Conservation (phyloP, 2,888 invertebrate species). For the Rhodophaea formosa region DNA sequence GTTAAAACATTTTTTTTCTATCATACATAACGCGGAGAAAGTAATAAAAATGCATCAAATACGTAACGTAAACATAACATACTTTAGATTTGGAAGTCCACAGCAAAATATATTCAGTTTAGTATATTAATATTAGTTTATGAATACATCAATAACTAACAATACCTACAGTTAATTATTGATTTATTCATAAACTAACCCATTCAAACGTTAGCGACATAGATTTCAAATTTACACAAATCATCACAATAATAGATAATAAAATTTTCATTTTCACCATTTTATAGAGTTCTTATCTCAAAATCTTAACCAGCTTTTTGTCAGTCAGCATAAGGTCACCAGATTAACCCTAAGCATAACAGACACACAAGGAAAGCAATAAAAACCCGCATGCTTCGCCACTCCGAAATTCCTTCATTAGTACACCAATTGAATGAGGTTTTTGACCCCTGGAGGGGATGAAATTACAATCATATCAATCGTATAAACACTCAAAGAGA, state of each 20-base stretch:
- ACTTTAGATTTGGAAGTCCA: too few relatives aligned
- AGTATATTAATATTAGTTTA: too few relatives aligned
- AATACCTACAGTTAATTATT: too few relatives aligned
- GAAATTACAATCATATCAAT: constrained; percentile 59
- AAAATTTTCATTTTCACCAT: not conserved
- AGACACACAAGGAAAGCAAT: constrained; percentile 25
- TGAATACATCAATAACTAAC: too few relatives aligned
- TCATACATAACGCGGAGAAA: too few relatives aligned
- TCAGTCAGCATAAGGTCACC: constrained; percentile 16
- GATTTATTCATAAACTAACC: too few relatives aligned
- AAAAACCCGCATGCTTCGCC: constrained; percentile 56
- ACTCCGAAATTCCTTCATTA: constrained; percentile 59
- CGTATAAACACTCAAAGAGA: constrained; percentile 39
- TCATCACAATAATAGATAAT: not conserved
- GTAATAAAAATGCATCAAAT: too few relatives aligned
- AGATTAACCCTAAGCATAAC: constrained; percentile 16
- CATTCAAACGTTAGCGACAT: too few relatives aligned
- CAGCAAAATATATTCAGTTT: too few relatives aligned
- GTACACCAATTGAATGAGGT: constrained; percentile 59
- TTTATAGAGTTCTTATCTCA: not conserved
- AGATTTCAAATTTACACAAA: too few relatives aligned
- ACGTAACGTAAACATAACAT: too few relatives aligned
- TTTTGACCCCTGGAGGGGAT: constrained; percentile 58
- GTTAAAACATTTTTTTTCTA: too few relatives aligned
- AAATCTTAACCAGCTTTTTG: constrained; percentile 14